Conservation (phyloP, 2,113 vertebrate genomes). For the Ginglymostoma cirratum region DNA sequence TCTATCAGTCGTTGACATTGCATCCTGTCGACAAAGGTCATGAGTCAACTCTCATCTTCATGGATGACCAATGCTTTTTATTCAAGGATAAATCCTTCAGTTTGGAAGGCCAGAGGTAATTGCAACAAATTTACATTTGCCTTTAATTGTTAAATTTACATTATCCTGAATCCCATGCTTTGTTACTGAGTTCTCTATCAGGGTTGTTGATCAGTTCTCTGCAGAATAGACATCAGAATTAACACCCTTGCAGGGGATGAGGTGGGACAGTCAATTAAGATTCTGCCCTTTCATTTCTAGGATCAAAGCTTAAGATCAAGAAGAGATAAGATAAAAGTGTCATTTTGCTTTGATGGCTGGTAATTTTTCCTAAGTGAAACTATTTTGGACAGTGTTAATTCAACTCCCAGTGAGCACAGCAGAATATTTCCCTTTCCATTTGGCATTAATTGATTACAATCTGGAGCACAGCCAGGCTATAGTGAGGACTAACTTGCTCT, state of each 20-base stretch:
- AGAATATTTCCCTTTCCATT: conserved; percentile 1
- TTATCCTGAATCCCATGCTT: not conserved
- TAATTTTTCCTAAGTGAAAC: not conserved
- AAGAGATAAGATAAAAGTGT: not conserved
- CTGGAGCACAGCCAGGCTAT: not conserved
- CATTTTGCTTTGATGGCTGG: not conserved
- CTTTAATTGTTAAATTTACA: not conserved
- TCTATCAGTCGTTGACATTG: not conserved
- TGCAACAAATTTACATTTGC: not conserved
- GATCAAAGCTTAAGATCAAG: too few species aligned
- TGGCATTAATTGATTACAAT: conserved; percentile 31
- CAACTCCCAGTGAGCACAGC: not conserved
- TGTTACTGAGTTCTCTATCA: not conserved
- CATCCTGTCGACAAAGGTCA: not conserved
- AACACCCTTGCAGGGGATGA: not conserved
- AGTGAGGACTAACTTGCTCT: not conserved
- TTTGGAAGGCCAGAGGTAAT: not conserved
- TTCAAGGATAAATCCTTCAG: not conserved
- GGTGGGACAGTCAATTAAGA: too few species aligned
- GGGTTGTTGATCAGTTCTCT: not conserved
- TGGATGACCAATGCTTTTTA: not conserved
- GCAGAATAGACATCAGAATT: not conserved
- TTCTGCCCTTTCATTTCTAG: too few species aligned
- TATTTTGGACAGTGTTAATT: conserved; percentile 18
- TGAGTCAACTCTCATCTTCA: not conserved